phyloP scores from a whole-genome alignment of 2,888 invertebrate genomes.

The Drosophila meridionalis region DNA sequence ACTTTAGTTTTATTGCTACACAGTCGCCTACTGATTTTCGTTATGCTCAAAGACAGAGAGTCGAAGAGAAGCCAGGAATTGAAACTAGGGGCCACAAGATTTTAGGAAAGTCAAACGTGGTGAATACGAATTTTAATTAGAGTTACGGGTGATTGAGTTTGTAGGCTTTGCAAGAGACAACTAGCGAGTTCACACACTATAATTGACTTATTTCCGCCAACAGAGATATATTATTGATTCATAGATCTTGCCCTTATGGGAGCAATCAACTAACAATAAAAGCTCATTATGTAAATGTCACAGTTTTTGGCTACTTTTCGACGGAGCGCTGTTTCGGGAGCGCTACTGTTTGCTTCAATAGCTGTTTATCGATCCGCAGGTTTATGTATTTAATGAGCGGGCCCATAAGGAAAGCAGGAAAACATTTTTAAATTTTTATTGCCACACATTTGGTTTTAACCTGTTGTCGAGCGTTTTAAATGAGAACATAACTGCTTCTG shows the following conservation, averaged over 20 bases:
- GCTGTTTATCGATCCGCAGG: conserved; percentile 34
- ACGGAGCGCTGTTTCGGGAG: conserved; percentile 24
- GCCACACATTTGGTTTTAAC: conserved; percentile 61
- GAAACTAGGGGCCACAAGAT: conserved; percentile 18
- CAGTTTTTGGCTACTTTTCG: conserved; percentile 37
- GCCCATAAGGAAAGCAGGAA: conserved; percentile 47
- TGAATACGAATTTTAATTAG: conserved; percentile 2
- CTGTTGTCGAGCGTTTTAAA: conserved; percentile 79
- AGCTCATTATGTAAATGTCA: conserved; percentile 82
- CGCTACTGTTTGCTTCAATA: conserved; percentile 53
- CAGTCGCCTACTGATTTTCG: conserved; percentile 53
- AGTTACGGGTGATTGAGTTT: conserved; percentile 4
- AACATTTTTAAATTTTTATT: conserved; percentile 79
- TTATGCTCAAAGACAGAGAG: conserved; percentile 3
- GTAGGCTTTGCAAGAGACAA: conserved; percentile 1
- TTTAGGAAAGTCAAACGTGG: conserved; percentile 21
- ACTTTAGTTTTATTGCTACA: conserved; percentile 65
- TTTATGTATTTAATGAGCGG: conserved; percentile 57
- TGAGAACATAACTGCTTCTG: conserved; percentile 82
- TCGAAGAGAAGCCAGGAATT: background rate
- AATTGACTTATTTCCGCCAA: conserved; percentile 24
- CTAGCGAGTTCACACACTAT: conserved; percentile 18
- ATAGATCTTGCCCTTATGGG: conserved; percentile 19
- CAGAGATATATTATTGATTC: background rate
- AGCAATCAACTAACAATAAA: conserved; percentile 69